Conservation (phyloP, 2,113 vertebrate species). For the Eptatretus burgeri region DNA sequence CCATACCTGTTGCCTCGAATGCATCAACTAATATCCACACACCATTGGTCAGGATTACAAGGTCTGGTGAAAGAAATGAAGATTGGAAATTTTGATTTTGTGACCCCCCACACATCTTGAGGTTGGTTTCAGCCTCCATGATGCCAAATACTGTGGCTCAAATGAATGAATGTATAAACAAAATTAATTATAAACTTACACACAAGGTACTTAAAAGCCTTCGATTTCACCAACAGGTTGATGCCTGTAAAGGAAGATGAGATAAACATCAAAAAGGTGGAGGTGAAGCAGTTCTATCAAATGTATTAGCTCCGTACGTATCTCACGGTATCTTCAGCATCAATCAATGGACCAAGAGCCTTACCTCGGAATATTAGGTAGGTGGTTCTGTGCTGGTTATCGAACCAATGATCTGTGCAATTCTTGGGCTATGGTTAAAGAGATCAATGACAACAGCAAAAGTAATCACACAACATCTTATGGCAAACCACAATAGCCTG, state of each 20-base stretch:
- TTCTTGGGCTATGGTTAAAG: conserved; percentile 25
- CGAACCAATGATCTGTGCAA: conserved; percentile 74
- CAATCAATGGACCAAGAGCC: neutral
- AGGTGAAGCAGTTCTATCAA: neutral
- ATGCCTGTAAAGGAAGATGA: conserved; percentile 27
- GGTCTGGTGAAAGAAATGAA: conserved; percentile 22
- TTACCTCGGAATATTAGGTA: conserved; percentile 88
- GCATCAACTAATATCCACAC: conserved; percentile 84
- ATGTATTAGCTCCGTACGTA: neutral
- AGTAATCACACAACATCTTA: too few relatives aligned
- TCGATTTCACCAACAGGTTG: conserved; percentile 74
- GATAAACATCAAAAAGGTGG: conserved; percentile 1
- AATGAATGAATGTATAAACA: too few relatives aligned
- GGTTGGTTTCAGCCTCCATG: too few relatives aligned
- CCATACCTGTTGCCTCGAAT: conserved; percentile 48
- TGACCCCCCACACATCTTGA: too few relatives aligned
- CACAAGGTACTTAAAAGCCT: conserved; percentile 60
- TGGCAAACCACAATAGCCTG: too few relatives aligned
- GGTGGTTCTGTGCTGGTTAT: conserved; percentile 62
- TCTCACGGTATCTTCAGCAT: neutral
- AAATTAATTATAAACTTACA: conserved; percentile 33
- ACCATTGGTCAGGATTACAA: conserved; percentile 69
- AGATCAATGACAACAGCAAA: neutral
- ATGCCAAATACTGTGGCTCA: too few relatives aligned
- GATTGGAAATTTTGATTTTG: too few relatives aligned